phyloP scores from a whole-genome alignment of 2,797 vertebrate genomes.

The Enteromius paludinosus region DNA sequence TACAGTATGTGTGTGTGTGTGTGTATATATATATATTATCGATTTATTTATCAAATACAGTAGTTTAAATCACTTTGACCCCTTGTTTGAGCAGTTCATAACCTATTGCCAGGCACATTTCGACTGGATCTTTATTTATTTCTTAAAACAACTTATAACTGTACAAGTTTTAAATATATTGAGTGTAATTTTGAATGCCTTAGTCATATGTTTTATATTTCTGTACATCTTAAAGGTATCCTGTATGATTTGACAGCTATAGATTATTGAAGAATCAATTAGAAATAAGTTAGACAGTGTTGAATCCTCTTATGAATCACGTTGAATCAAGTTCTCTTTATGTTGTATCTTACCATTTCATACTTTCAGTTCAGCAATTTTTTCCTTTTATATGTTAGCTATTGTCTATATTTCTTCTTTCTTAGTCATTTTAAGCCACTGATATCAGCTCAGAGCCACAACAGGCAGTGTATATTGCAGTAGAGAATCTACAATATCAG shows the following conservation, averaged over 20 bases:
- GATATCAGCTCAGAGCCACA: slow-evolving; percentile 8
- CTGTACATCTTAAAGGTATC: neutral
- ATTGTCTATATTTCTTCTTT: neutral
- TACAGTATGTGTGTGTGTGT: neutral
- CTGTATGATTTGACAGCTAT: neutral
- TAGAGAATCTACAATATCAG: slow-evolving; percentile 7
- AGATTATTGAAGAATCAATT: neutral
- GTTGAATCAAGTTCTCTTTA: neutral
- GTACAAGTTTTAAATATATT: neutral
- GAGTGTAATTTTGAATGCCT: slow-evolving; percentile 32
- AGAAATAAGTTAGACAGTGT: neutral
- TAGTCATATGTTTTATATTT: slow-evolving; percentile 9
- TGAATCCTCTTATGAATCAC: neutral
- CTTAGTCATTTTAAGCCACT: neutral
- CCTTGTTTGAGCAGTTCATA: too few relatives aligned
- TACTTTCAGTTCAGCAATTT: neutral
- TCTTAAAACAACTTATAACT: neutral
- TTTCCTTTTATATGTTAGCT: neutral
- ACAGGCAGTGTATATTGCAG: neutral
- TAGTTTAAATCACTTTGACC: too few relatives aligned
- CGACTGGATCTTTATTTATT: neutral
- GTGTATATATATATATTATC: too few relatives aligned
- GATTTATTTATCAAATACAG: too few relatives aligned
- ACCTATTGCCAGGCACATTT: neutral
- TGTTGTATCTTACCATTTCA: neutral